Evolutionary conservation across 1,140 invertebrate genomes (phyloP).

Genomic region (Octopus sinensis): DNA sequence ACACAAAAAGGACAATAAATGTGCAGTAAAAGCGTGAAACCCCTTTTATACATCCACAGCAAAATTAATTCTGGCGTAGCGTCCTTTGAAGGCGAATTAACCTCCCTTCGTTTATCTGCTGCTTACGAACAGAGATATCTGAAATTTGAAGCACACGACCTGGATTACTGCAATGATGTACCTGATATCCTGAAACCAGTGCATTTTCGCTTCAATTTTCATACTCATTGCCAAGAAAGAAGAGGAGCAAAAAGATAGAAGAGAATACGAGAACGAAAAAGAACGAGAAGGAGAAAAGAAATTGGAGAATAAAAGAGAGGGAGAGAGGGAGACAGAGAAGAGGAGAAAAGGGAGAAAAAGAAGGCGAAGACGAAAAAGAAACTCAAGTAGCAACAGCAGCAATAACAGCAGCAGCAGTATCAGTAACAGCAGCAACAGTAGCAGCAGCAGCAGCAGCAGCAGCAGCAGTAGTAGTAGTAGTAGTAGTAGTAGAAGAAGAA

Average conservation of each 20-base stretch:
- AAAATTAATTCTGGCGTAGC: too few species aligned
- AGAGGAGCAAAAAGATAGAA: background rate
- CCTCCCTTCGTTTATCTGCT: too few species aligned
- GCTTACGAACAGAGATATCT: too few species aligned
- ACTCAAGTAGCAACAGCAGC: background rate
- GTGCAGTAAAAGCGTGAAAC: too few species aligned
- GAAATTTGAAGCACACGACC: too few species aligned
- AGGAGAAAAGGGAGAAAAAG: constrained; percentile 1
- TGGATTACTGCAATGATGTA: too few species aligned
- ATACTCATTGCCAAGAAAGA: background rate
- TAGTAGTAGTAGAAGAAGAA: background rate
- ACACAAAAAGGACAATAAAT: too few species aligned
- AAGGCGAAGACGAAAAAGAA: background rate
- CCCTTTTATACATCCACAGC: too few species aligned
- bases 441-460: background rate
- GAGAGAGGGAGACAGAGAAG: background rate
- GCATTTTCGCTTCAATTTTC: too few species aligned
- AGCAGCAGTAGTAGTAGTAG: background rate
- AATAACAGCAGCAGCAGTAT: background rate
- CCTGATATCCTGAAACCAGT: too few species aligned
- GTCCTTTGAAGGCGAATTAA: too few species aligned
- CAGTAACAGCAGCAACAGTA: background rate
- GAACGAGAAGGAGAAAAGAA: background rate
- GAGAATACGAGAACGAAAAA: background rate
- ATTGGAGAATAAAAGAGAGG: background rate